Base-by-base conservation (phyloP, 2,888 invertebrate genomes). In the Epirrhoe tristata region DNA sequence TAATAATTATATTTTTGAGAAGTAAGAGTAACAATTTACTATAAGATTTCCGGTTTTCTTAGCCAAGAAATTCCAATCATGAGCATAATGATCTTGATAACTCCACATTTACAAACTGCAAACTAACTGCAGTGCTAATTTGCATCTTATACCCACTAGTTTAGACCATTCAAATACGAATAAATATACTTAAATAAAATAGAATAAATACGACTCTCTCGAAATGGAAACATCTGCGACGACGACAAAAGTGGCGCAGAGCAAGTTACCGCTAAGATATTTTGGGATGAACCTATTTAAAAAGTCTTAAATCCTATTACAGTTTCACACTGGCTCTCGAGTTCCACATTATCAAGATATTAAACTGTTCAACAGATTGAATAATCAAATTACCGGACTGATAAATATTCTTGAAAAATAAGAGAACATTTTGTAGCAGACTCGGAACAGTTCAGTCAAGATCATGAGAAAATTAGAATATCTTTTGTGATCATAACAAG, bases 201-300 rank as follows among this genome's bases (percentile, higher is more conserved):
- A 50, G 54, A 50, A 62, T 17, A 55, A 7, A 66, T 56, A 53
- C 66, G 62, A 62, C 64, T 70, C 74, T 67, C 74, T 69, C 56
- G 66, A 72, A 77, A 75, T 76, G 73, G 69, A 73, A 73, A 76
- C 78, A 77, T 79, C 69, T 24, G 50, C 52, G 56, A 31, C 36
- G 43, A 53, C 59, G 74, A 79, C 76, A 77, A 77, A 78, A 77
- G 74, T 77, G 71, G 70, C 73, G 69, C 65, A 73, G 68, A 74
- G 74, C 72, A 67, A 75, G 72, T 72, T 76, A 75, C 72, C 72
- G 74, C 71, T 65, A 55, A 56, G 70, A 67, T 79, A 80, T 82
- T 84, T 80, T 77, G 56, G 77, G 75, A 69, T 64, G 64, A 72
- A 78, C 76, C 78, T 81, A 81, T 82, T 84, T 83, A 62, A 75